These are phyloP conservation scores for Sinocyclocheilus rhinocerous DNA, from an alignment of 2,113 vertebrate genomes.

Conservation along the genomic window DNA sequence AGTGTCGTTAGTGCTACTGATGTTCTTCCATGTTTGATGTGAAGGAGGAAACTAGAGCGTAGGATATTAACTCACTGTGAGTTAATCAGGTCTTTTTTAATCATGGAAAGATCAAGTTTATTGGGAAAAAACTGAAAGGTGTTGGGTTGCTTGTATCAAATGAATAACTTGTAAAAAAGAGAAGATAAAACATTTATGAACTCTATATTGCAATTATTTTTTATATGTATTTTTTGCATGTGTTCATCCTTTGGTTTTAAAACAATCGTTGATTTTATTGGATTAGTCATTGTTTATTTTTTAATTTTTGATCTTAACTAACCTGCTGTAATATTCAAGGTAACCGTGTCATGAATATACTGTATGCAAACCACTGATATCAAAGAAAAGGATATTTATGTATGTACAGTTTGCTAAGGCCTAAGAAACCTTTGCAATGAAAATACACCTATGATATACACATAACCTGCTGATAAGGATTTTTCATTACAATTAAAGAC, in stretches of 20 bases:
- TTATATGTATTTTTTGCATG: constrained; percentile 85
- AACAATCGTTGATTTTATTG: constrained; percentile 66
- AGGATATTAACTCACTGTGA: constrained; percentile 48
- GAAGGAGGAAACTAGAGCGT: constrained; percentile 10
- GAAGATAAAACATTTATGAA: constrained; percentile 74
- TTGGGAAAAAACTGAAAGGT: constrained; percentile 61
- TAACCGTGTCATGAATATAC: constrained; percentile 59
- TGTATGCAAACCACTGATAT: constrained; percentile 27
- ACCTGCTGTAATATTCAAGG: constrained; percentile 56
- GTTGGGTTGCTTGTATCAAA: constrained; percentile 72
- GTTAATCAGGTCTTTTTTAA: constrained; percentile 50
- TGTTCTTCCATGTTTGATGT: constrained; percentile 46
- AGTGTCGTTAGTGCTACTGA: constrained; percentile 29
- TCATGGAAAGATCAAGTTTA: constrained; percentile 59
- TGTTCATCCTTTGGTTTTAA: constrained; percentile 78
- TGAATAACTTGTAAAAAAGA: constrained; percentile 80
- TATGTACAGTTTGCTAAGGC: constrained; percentile 86
- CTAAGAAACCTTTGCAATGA: constrained; percentile 59
- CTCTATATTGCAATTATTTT: constrained; percentile 82
- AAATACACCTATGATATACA: constrained; percentile 62
- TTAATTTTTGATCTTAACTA: constrained; percentile 76
- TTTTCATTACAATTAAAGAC: constrained; percentile 44
- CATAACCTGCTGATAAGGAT: constrained; percentile 45
- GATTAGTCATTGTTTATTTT: constrained; percentile 76
- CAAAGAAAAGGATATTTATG: constrained; percentile 73